These are phyloP conservation scores for cat (Felis catus) DNA, from an alignment of 2,113 vertebrate species.

Conservation along the genomic window DNA sequence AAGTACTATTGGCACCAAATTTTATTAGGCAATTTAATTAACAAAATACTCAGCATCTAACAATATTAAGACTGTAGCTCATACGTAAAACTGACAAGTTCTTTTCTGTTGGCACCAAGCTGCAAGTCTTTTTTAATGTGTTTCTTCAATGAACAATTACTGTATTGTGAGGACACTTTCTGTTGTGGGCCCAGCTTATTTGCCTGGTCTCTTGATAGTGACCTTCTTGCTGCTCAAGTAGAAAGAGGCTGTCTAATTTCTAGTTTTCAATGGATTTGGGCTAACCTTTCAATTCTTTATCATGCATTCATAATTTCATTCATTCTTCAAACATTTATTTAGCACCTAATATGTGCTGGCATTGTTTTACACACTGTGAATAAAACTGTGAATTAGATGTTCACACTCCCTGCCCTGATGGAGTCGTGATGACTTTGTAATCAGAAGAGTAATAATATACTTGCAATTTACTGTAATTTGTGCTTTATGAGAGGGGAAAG, in stretches of 20 bases:
- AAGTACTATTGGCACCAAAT: constrained; percentile 8
- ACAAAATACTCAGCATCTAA: constrained; percentile 42
- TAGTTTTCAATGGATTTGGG: background rate
- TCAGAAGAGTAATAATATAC: background rate
- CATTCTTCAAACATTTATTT: constrained; percentile 26
- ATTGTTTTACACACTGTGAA: background rate
- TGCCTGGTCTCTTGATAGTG: background rate
- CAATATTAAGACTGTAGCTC: constrained; percentile 24
- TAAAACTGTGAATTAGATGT: background rate
- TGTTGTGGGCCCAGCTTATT: background rate
- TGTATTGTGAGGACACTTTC: background rate
- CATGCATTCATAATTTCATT: background rate
- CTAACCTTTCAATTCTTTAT: background rate
- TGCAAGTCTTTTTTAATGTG: background rate
- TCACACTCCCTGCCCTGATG: background rate
- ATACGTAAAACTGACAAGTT: background rate
- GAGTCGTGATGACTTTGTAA: background rate
- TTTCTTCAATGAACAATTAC: constrained; percentile 1
- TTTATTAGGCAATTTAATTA: constrained; percentile 49
- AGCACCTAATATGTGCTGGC: background rate
- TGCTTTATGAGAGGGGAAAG: background rate
- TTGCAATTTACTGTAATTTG: background rate
- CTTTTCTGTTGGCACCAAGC: background rate
- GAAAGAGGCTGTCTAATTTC: background rate
- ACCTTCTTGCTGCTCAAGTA: background rate